Evolutionary conservation across 2,797 vertebrate species (phyloP), one percentile per base, ranked within the genome.

Genomic region (Onychomys torridus): DNA sequence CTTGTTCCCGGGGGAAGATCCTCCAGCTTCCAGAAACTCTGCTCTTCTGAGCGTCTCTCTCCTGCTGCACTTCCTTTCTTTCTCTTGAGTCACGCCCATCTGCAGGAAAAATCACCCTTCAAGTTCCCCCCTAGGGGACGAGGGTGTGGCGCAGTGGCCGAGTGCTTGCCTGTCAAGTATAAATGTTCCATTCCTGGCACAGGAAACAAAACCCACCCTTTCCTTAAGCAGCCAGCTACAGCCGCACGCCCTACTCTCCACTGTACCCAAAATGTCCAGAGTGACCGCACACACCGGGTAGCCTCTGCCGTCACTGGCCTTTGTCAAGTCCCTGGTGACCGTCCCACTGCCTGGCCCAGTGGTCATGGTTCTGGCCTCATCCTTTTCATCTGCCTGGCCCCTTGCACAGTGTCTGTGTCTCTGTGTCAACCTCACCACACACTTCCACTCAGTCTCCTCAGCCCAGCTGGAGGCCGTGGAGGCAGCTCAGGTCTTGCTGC

Each of bases 21-120:
- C 52, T 43, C 57, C 46, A 29, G 55, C 77, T 97, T 73, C 77
- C 40, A 75, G 52, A 40, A 32, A 25, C n/a, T 88, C 89, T 6
- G 25, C 25, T 86, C 34, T 55, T 79, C 27, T 17, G 19, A 6
- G 12, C 29, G 55, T 21, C 46, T 29, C 85, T 84, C 75, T 71
- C 29, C 52, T 83, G 57, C 12, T 3, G 37, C 21, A 19, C 23
- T 67, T 16, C 12, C 17, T 49, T 55, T 71, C 52, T 78, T 2
- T 76, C 69, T 92, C 84, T 32, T 40, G 40, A 94, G 65, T 92
- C 82, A 89, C 86, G 96, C 43, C 4, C 69, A 65, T 89, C 6
- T 65, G 2, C 65, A 90, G 52, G 83, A 95, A 92, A 97, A 83
- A 61, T 27, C 57, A n/a, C n/a, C 46, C 75, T 79, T 16, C 85